Evolutionary conservation across 2,113 vertebrate genomes (phyloP).

Genomic region (Casuarius casuarius): DNA sequence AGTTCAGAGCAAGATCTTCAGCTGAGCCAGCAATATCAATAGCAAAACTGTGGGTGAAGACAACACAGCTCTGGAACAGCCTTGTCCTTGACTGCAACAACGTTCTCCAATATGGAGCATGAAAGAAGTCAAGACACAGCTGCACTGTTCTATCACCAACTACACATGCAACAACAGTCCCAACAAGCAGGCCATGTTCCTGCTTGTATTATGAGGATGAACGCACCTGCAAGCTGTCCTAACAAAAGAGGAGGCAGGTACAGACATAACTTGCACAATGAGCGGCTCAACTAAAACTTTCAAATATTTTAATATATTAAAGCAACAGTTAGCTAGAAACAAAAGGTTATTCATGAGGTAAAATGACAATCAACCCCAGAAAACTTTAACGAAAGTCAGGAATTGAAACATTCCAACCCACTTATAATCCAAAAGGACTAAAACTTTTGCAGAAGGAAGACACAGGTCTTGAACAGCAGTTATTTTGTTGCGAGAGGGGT

Average conservation of each 20-base stretch:
- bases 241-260: neutral
- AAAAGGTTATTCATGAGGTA: neutral
- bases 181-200: neutral
- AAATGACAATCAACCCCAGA: neutral
- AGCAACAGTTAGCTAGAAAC: neutral
- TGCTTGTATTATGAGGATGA: neutral
- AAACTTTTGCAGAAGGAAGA: neutral
- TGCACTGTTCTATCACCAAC: neutral
- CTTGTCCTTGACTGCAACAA: neutral
- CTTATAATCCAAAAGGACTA: neutral
- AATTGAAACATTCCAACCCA: neutral
- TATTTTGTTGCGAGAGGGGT: neutral
- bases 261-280: neutral
- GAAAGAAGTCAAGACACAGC: neutral
- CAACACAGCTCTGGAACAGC: neutral
- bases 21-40: neutral
- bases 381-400: neutral
- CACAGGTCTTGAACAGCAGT: neutral
- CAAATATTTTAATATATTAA: neutral
- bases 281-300: neutral
- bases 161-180: neutral
- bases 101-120: neutral
- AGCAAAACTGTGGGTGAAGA: neutral
- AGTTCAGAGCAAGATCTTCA: neutral
- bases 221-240: neutral